Percentiles rank a stretch among this genome's conserved stretches.
Evolutionary conservation across 2,888 invertebrate genomes (phyloP).

Genomic region (Drosophila recens): DNA sequence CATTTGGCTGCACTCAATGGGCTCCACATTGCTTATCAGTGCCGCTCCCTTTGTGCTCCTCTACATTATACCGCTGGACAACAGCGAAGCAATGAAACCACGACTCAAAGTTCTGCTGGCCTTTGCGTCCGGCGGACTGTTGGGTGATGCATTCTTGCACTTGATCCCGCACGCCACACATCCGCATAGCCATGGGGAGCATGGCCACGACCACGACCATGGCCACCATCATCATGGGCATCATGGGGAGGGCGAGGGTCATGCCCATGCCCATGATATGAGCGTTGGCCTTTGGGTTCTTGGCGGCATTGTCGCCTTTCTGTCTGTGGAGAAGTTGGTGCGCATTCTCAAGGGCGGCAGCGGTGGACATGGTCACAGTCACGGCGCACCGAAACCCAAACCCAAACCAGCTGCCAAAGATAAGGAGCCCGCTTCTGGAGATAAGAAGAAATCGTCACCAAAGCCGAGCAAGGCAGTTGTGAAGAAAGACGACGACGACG

Average conservation of each 20-base stretch:
- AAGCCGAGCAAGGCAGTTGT: slow-evolving; percentile 85
- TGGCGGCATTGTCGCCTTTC: slow-evolving; percentile 95
- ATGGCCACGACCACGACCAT: slow-evolving; percentile 84
- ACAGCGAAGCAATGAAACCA: slow-evolving; percentile 92
- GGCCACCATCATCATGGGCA: slow-evolving; percentile 52
- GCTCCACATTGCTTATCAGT: slow-evolving; percentile 97
- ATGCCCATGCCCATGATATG: slow-evolving; percentile 91
- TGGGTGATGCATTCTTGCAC: slow-evolving; percentile 99
- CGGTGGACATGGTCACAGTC: slow-evolving; percentile 86
- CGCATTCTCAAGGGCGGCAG: slow-evolving; percentile 94
- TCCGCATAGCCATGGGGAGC: slow-evolving; percentile 86
- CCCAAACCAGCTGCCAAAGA: slow-evolving; percentile 53
- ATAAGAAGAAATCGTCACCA: slow-evolving; percentile 66
- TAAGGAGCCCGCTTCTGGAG: slow-evolving; percentile 56
- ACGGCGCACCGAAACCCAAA: slow-evolving; percentile 65
- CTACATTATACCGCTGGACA: slow-evolving; percentile 96
- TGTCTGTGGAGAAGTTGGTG: slow-evolving; percentile 97
- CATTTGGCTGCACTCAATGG: slow-evolving; percentile 92
- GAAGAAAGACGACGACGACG: slow-evolving; percentile 82
- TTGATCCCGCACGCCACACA: slow-evolving; percentile 97
- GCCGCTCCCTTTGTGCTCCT: slow-evolving; percentile 97
- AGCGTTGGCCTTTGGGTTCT: slow-evolving; percentile 97
- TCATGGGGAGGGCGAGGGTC: slow-evolving; percentile 86
- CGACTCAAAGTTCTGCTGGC: slow-evolving; percentile 95
- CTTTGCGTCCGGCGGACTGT: slow-evolving; percentile 97